phyloP scores from a whole-genome alignment of 2,113 vertebrate genomes.

The Syrmaticus mikado region DNA sequence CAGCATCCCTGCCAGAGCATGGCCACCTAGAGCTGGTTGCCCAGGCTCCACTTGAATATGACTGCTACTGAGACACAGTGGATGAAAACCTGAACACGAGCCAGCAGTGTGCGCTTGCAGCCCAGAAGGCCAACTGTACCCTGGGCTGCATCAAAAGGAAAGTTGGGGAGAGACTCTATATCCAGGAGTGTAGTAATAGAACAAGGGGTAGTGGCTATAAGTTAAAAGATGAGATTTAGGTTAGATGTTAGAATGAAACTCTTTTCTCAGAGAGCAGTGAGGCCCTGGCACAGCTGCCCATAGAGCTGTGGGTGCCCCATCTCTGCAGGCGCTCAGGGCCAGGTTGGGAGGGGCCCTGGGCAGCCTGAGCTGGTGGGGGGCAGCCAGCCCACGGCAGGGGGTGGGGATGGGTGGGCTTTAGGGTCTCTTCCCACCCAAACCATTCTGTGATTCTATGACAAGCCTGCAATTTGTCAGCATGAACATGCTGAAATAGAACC shows the following conservation, averaged over 20 bases:
- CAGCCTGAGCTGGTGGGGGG: neutral
- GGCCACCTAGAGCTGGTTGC: neutral
- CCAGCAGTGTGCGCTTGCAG: neutral
- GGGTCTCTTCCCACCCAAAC: neutral
- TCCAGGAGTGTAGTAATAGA: neutral
- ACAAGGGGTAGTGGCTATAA: neutral
- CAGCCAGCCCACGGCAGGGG: neutral
- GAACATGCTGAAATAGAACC: neutral
- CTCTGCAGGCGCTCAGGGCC: neutral
- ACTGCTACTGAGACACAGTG: neutral
- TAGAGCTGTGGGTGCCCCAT: neutral
- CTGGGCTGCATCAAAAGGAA: neutral
- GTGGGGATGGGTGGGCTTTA: neutral
- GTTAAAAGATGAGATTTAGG: neutral
- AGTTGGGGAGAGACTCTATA: neutral
- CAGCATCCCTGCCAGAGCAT: neutral
- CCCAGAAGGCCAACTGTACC: neutral
- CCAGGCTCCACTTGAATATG: neutral
- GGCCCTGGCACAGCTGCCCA: neutral
- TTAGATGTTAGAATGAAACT: neutral
- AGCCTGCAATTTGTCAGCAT: neutral
- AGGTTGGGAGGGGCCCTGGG: neutral
- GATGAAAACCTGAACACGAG: neutral
- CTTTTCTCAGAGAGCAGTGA: neutral
- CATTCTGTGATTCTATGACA: neutral